Conservation (phyloP, 2,888 invertebrate genomes). For the Matsumyia berberina region DNA sequence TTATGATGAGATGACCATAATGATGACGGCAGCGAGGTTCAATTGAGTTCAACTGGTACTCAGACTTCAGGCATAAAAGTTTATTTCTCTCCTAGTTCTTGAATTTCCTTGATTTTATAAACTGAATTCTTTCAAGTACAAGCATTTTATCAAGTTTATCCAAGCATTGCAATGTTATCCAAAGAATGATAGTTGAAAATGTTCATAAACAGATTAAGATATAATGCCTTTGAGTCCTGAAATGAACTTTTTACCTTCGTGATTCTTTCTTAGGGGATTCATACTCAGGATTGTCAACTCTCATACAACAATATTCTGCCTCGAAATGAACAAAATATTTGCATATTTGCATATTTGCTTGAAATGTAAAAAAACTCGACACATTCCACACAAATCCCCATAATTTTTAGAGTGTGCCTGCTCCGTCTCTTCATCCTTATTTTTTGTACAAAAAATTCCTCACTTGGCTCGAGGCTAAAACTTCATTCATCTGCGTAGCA, state of each 20-base stretch:
- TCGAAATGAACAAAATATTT: too few relatives aligned
- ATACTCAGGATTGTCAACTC: too few relatives aligned
- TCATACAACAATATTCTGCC: neutral
- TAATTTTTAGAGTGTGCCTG: slow-evolving; percentile 11
- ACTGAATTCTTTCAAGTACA: slow-evolving; percentile 16
- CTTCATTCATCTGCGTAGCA: slow-evolving; percentile 33
- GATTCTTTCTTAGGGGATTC: neutral
- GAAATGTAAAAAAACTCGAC: neutral
- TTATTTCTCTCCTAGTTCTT: slow-evolving; percentile 50
- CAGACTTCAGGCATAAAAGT: slow-evolving; percentile 36
- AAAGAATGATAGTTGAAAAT: too few relatives aligned
- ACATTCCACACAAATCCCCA: slow-evolving; percentile 9
- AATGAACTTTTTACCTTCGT: neutral
- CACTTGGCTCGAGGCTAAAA: slow-evolving; percentile 52
- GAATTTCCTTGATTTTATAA: neutral
- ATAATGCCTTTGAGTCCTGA: too few relatives aligned
- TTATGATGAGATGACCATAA: slow-evolving; percentile 26
- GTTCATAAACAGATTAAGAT: too few relatives aligned
- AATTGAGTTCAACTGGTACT: slow-evolving; percentile 53
- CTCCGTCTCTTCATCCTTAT: neutral
- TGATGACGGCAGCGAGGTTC: slow-evolving; percentile 41
- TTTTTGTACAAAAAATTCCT: neutral
- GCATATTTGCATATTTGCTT: slow-evolving; percentile 11
- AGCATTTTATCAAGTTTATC: too few relatives aligned
- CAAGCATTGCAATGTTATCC: too few relatives aligned